Evolutionary conservation across 1,140 invertebrate species (phyloP), one percentile per base, ranked within the genome.

Genomic region (Notospermus geniculatus): DNA sequence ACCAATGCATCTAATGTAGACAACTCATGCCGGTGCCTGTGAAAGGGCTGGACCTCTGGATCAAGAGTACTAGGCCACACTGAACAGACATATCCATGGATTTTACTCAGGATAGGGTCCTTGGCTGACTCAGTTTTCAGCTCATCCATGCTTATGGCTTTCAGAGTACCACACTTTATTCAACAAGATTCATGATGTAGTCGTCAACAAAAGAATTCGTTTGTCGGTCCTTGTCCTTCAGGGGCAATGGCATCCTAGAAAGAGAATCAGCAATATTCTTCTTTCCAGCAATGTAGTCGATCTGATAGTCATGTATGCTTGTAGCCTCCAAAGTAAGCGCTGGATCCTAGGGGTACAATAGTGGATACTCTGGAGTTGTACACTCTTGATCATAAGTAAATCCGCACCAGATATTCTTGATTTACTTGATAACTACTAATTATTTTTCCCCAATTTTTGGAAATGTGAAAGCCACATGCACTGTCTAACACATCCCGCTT

Each of bases 181-280:
- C 19, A 13, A 43, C 39, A 43, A 43, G 11, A 43, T 43, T 43
- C 11, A 43, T 11, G 11, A 43, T 43, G 19, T 43, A 43, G 11
- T 43, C 39, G 19, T 43, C 39, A 43, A 43, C 39, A 43, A 43
- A 43, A 13, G 39, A 11, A 43, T 43, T 19, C n/a, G n/a, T n/a
- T 13, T 43, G 39, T 43, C 19, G 11, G 19, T 11, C 11, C 11
- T 43, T 43, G 11, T 13, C 11, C 11, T 43, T 43, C 11, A 19
- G 11, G 11, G 11, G 11, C 11, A 43, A 19, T 43, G 39, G 39
- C 39, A 43, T 43, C 39, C 39, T 43, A 43, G 39, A 43, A 13
- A 43, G 39, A 19, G 19, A 43, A 43, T 43, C 39, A 43, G 39
- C 39, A 43, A 43, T 43, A 43, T 43, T 43, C 39, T 43, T 11